Conservation (phyloP, 2,888 invertebrate genomes). For the Galerucella nymphaeae region DNA sequence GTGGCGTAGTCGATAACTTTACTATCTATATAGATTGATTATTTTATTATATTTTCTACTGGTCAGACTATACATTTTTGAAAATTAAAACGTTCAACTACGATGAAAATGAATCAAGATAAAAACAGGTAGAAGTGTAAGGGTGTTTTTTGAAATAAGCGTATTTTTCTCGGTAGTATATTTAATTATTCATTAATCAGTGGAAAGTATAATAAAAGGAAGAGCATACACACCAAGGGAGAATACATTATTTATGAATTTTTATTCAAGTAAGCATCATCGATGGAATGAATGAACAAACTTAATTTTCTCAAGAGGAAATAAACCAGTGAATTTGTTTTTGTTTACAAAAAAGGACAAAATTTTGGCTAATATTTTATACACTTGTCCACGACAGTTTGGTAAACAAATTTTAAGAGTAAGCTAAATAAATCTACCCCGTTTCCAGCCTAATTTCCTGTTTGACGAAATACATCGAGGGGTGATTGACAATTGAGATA, state of each 20-base stretch:
- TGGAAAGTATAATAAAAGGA: not conserved
- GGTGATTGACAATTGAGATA: slow-evolving; percentile 43
- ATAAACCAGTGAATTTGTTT: too few species aligned
- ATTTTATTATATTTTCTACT: too few species aligned
- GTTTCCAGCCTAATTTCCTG: slow-evolving; percentile 39
- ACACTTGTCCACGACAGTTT: slow-evolving; percentile 18
- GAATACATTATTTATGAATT: not conserved
- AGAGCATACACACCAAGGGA: not conserved
- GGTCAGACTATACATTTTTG: too few species aligned
- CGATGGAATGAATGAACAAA: not conserved
- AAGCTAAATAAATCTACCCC: slow-evolving; percentile 32
- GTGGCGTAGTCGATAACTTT: not conserved
- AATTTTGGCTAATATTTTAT: not conserved
- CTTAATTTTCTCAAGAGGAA: too few species aligned
- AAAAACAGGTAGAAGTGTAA: not conserved
- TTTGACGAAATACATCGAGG: slow-evolving; percentile 26
- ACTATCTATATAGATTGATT: too few species aligned
- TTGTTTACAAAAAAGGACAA: not conserved
- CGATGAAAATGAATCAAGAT: not conserved
- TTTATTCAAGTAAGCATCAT: not conserved
- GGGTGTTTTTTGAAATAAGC: not conserved
- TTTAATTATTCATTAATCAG: slow-evolving; percentile 3
- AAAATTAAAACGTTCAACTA: too few species aligned
- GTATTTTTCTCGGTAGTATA: not conserved
- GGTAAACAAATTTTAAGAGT: slow-evolving; percentile 16